Evolutionary conservation across 2,888 invertebrate species (phyloP).

Genomic region (Drosophila koepferae): DNA sequence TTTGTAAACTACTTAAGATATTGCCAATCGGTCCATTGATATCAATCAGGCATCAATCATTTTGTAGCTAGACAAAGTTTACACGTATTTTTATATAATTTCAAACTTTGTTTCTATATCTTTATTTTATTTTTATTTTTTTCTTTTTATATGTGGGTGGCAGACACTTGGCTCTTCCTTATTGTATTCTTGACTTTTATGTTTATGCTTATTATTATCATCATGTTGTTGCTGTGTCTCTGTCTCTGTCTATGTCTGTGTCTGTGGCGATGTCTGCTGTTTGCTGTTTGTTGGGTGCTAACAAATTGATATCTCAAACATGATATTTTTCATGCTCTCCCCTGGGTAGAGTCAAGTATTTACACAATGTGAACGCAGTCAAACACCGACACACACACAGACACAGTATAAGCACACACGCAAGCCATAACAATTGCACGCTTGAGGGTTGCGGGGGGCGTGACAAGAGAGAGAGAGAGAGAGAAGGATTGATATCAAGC

Average conservation of each 20-base stretch:
- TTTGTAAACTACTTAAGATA: not conserved
- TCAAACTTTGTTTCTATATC: not conserved
- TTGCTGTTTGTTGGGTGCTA: constrained; percentile 28
- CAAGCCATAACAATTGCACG: constrained; percentile 20
- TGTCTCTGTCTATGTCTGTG: not conserved
- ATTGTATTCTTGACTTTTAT: not conserved
- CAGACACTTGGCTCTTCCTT: constrained; percentile 2
- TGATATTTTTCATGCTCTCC: constrained; percentile 33
- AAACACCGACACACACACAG: not conserved
- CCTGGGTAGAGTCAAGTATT: constrained; percentile 39
- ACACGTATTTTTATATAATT: not conserved
- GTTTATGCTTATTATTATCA: constrained; percentile 33
- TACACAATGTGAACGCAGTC: constrained; percentile 47
- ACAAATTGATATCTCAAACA: constrained; percentile 65
- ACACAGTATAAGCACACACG: not conserved
- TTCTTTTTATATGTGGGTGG: constrained; percentile 2
- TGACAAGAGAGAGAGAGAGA: constrained; percentile 5
- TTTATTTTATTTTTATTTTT: not conserved
- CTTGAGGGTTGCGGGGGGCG: constrained; percentile 11
- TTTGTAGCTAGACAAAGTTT: not conserved
- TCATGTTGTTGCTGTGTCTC: not conserved
- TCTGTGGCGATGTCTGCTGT: not conserved
- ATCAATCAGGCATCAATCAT: constrained; percentile 16
- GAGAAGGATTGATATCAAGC: constrained; percentile 20
- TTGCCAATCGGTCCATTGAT: not conserved